phyloP scores from a whole-genome alignment of 2,888 invertebrate genomes.

The Ephialtes manifestator region DNA sequence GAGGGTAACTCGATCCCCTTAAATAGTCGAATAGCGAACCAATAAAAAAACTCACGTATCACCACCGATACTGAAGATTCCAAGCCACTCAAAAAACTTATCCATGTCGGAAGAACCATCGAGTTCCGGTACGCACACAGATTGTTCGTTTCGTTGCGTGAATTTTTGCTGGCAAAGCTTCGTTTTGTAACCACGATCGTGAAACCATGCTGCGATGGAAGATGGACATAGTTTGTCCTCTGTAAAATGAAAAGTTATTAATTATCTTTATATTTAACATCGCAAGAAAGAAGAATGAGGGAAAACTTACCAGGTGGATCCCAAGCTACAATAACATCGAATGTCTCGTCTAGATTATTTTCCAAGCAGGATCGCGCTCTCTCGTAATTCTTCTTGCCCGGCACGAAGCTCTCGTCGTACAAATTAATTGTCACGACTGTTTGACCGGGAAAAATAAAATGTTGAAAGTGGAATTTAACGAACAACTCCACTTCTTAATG shows the following conservation, averaged over 20 bases:
- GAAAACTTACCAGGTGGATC: constrained; percentile 86
- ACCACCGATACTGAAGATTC: constrained; percentile 86
- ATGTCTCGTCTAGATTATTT: constrained; percentile 82
- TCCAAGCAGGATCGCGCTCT: constrained; percentile 84
- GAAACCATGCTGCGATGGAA: constrained; percentile 88
- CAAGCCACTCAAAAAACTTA: constrained; percentile 88
- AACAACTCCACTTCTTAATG: constrained; percentile 30
- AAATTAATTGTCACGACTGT: constrained; percentile 87
- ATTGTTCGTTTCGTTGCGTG: constrained; percentile 81
- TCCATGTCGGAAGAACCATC: constrained; percentile 77
- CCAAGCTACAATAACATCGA: constrained; percentile 87
- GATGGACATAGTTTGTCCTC: constrained; percentile 87
- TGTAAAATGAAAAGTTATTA: constrained; percentile 69
- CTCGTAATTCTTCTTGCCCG: constrained; percentile 86
- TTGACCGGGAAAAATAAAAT: constrained; percentile 73
- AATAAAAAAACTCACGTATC: constrained; percentile 81
- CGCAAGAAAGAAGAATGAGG: constrained; percentile 24
- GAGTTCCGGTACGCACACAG: constrained; percentile 85
- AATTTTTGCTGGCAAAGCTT: constrained; percentile 85
- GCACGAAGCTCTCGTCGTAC: constrained; percentile 85
- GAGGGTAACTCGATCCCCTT: too few relatives aligned
- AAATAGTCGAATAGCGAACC: too few relatives aligned
- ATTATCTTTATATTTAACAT: background rate
- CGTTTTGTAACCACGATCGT: constrained; percentile 85
- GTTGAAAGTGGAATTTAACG: constrained; percentile 54